phyloP scores from a whole-genome alignment of 2,888 invertebrate genomes.

The Temnothorax ravouxi region DNA sequence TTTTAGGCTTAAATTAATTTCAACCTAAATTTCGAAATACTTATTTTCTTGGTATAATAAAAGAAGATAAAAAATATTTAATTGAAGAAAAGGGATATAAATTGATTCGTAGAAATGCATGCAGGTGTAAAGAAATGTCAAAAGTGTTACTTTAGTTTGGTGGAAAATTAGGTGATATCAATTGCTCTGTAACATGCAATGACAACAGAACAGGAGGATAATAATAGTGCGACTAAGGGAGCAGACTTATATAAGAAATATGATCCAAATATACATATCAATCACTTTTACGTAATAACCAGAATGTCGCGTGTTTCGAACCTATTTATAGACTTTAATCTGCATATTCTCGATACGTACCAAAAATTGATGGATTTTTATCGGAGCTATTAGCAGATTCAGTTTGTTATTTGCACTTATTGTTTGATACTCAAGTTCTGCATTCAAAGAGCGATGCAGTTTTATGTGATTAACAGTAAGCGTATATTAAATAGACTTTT shows the following conservation, averaged over 20 bases:
- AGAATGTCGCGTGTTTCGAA: background rate
- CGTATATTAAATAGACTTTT: background rate
- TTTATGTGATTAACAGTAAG: background rate
- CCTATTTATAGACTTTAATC: constrained; percentile 14
- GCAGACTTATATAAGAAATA: background rate
- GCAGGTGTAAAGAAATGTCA: background rate
- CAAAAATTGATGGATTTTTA: background rate
- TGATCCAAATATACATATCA: constrained; percentile 14
- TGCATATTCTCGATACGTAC: background rate
- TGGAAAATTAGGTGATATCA: background rate
- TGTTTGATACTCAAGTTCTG: background rate
- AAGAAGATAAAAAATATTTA: background rate
- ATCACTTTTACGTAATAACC: background rate
- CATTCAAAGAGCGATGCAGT: background rate
- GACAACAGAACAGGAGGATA: background rate
- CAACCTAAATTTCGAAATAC: background rate
- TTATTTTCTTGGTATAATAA: background rate
- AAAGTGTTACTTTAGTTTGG: background rate
- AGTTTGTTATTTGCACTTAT: background rate
- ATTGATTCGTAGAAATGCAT: background rate
- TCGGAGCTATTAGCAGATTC: background rate
- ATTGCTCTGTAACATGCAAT: background rate
- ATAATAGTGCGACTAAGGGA: constrained; percentile 9
- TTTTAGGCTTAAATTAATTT: background rate
- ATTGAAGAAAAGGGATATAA: background rate